Evolutionary conservation across 2,113 vertebrate species (phyloP).

Genomic region (Lepus timidus): DNA sequence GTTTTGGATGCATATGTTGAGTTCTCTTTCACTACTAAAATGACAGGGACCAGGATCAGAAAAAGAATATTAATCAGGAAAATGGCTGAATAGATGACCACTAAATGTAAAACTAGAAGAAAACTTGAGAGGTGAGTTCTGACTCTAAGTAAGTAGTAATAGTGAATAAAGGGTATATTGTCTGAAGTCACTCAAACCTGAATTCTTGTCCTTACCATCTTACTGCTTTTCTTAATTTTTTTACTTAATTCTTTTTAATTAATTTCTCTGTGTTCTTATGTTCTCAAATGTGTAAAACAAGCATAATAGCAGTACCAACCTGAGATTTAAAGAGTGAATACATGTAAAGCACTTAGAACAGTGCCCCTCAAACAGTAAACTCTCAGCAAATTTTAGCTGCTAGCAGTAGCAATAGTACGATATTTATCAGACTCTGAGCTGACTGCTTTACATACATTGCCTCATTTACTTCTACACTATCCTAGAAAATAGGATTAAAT

Average conservation of each 20-base stretch:
- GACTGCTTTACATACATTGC: slow-evolving; percentile 53
- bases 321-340: not conserved
- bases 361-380: not conserved
- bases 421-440: slow-evolving; percentile 28
- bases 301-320: not conserved
- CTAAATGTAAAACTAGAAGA: not conserved
- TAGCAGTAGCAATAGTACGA: not conserved
- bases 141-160: not conserved
- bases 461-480: slow-evolving; percentile 68
- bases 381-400: not conserved
- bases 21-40: not conserved
- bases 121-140: not conserved
- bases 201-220: not conserved
- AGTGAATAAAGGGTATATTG: not conserved
- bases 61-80: not conserved
- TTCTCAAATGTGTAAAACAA: not conserved
- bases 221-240: too few relatives aligned
- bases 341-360: not conserved
- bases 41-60: not conserved
- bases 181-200: not conserved
- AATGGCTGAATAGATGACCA: not conserved
- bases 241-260: not conserved
- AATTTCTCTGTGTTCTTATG: not conserved
- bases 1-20: not conserved
- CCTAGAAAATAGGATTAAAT: slow-evolving; percentile 62